Evolutionary conservation across 2,113 vertebrate species (phyloP), one percentile per base, ranked within the genome.

Genomic region (Ptychochromis oligacanthus): DNA sequence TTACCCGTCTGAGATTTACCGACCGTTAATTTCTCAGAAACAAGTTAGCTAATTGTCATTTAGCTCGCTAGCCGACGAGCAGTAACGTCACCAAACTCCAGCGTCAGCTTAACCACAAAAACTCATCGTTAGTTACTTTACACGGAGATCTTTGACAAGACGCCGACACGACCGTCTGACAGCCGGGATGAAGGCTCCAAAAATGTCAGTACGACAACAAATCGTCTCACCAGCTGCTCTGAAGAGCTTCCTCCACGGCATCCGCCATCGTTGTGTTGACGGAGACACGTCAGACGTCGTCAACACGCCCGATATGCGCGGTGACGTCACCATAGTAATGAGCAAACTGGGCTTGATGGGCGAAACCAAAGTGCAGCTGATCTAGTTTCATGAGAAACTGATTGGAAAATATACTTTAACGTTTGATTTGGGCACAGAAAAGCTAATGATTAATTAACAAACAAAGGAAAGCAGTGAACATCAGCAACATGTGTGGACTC

Each of bases 251-350:
- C 81, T 95, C 95, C 79, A 52, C 94, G 46, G 93, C 72, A 20
- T 96, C 95, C 95, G 96, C 96, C 96, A 96, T 96, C 94, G 94
- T 93, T 95, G 89, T 95, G 89, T 91, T 94, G 90, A 94, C 92
- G 81, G 76, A 84, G 92, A 92, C 93, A 96, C 95, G 95, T 95
- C 94, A 94, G 4, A 22, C 38, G 80, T 79, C 93, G 93, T 91
- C 77, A 89, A 85, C 55, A 77, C n/a, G 40, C 17, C 4, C 9
- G 3, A 24, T 2, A 5, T 88, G 81, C 79, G 18, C 5, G 18
- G 5, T 22, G 46, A 56, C 57, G 77, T 64, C 65, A 72, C 0
- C n/a, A n/a, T n/a, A n/a, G n/a, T n/a, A n/a, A n/a, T 55, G 54
- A 56, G 34, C 4, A 7, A 12, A 0, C 43, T 40, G 75, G 28